Evolutionary conservation across 2,797 vertebrate species (phyloP).

Genomic region (Pseudotriccus pelzelni): DNA sequence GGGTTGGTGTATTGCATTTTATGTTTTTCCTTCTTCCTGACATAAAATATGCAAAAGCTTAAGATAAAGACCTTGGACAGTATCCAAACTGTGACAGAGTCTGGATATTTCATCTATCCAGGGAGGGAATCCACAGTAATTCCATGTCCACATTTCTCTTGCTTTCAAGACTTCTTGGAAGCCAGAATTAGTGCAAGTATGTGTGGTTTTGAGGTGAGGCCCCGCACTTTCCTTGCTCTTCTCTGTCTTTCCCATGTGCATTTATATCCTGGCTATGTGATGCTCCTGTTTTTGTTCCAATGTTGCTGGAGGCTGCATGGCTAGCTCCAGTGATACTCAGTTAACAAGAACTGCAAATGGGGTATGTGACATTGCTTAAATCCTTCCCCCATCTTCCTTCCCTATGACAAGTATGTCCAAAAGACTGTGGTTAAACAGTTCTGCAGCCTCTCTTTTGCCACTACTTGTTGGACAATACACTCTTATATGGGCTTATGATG

Average conservation of each 20-base stretch:
- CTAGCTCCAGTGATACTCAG: neutral
- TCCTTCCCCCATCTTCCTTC: neutral
- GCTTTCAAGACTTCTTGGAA: neutral
- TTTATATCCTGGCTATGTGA: neutral
- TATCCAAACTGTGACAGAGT: constrained; percentile 32
- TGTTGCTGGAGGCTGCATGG: neutral
- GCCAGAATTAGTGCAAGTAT: neutral
- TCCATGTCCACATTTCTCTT: constrained; percentile 7
- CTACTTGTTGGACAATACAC: neutral
- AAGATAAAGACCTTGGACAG: neutral
- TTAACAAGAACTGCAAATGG: neutral
- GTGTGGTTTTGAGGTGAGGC: neutral
- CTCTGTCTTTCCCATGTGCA: neutral
- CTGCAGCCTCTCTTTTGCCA: neutral
- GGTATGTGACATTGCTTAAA: neutral
- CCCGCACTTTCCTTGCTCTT: neutral
- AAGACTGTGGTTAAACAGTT: neutral
- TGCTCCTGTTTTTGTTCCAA: neutral
- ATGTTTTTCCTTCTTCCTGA: neutral
- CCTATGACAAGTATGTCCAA: neutral
- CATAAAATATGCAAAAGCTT: constrained; percentile 34
- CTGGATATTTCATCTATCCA: constrained; percentile 38
- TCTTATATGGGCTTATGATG: neutral
- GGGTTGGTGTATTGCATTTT: neutral
- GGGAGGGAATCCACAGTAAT: neutral